Evolutionary conservation across 2,797 vertebrate genomes (phyloP).

Genomic region (Hippocampus kuda): DNA sequence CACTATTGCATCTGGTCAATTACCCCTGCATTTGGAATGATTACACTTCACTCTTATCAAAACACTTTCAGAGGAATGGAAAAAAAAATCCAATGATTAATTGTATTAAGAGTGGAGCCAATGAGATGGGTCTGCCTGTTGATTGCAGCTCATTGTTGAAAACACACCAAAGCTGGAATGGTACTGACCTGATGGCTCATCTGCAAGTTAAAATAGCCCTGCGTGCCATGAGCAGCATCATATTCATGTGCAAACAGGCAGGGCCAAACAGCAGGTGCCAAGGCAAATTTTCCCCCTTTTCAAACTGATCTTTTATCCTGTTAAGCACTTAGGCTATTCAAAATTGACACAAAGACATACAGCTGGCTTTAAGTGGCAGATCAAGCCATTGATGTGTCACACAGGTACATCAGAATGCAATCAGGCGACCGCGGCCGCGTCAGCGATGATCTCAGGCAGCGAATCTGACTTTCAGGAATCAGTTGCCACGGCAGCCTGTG

Average conservation of each 20-base stretch:
- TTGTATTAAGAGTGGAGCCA: slow-evolving; percentile 50
- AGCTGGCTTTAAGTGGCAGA: slow-evolving; percentile 54
- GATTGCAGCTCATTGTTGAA: slow-evolving; percentile 61
- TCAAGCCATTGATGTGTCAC: slow-evolving; percentile 44
- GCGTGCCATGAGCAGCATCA: slow-evolving; percentile 53
- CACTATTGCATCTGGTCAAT: slow-evolving; percentile 58
- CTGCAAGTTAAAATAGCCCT: slow-evolving; percentile 70
- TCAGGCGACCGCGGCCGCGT: slow-evolving; percentile 19
- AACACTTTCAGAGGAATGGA: slow-evolving; percentile 56
- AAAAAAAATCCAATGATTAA: slow-evolving; percentile 45
- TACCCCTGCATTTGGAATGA: slow-evolving; percentile 53
- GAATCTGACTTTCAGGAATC: slow-evolving; percentile 54
- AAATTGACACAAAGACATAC: slow-evolving; percentile 60
- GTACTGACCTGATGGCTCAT: slow-evolving; percentile 65
- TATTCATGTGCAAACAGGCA: slow-evolving; percentile 66
- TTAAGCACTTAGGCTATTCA: slow-evolving; percentile 65
- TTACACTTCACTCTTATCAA: slow-evolving; percentile 56
- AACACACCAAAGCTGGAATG: slow-evolving; percentile 55
- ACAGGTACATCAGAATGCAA: slow-evolving; percentile 42
- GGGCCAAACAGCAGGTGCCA: slow-evolving; percentile 59
- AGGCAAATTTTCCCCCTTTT: slow-evolving; percentile 43
- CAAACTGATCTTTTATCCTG: slow-evolving; percentile 64
- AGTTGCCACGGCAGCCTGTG: slow-evolving; percentile 64
- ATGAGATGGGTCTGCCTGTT: slow-evolving; percentile 56
- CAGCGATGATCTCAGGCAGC: slow-evolving; percentile 40